These are phyloP conservation scores for Phrynocephalus forsythii DNA, from an alignment of 2,797 vertebrate genomes.

Conservation along the genomic window DNA sequence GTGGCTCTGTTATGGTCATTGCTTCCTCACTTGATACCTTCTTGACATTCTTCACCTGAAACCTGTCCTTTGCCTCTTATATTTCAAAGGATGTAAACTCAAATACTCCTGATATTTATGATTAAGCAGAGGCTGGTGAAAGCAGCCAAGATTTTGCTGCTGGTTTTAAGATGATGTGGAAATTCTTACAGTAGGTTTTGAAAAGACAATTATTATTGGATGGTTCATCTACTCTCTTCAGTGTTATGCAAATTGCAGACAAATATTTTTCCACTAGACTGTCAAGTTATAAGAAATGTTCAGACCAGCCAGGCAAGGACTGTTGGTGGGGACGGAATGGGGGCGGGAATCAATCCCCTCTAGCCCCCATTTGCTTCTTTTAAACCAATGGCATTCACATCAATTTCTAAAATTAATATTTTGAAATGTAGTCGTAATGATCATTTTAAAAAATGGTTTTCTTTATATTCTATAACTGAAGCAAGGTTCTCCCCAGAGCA, in stretches of 20 bases:
- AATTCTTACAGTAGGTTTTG: slow-evolving; percentile 15
- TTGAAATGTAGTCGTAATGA: too few species aligned
- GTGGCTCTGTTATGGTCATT: neutral
- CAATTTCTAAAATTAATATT: too few species aligned
- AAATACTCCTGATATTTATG: neutral
- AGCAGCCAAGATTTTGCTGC: neutral
- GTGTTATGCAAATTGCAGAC: neutral
- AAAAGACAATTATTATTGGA: slow-evolving; percentile 9
- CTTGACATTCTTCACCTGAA: neutral
- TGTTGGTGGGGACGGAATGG: neutral
- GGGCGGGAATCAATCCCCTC: too few species aligned
- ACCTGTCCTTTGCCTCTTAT: neutral
- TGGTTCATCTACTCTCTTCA: slow-evolving; percentile 32
- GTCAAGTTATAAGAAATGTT: neutral
- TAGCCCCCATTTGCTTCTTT: too few species aligned
- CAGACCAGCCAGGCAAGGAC: neutral
- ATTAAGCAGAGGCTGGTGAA: neutral
- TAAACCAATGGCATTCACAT: too few species aligned
- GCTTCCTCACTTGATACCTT: neutral
- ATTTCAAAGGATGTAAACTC: neutral
- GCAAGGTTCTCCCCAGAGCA: too few species aligned
- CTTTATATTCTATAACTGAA: too few species aligned
- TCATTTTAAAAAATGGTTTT: too few species aligned
- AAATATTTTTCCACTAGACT: neutral
- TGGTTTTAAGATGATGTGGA: neutral